Evolutionary conservation across 2,888 invertebrate species (phyloP).

Genomic region (Pseudococcus longispinus): DNA sequence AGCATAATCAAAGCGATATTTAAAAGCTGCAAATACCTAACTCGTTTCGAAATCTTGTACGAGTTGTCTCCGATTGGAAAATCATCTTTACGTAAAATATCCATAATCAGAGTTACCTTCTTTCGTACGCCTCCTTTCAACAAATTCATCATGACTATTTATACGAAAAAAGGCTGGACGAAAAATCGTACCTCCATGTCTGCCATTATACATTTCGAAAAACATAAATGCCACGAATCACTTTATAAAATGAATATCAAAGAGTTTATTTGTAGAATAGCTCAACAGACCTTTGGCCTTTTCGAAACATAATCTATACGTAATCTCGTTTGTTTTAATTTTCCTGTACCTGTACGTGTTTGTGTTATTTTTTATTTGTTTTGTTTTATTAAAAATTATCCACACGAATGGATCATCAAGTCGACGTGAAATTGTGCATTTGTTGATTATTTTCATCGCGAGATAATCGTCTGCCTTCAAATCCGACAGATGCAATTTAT

Average conservation of each 20-base stretch:
- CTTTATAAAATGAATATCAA: constrained; percentile 25
- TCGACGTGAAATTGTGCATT: neutral
- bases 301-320: neutral
- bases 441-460: neutral
- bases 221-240: neutral
- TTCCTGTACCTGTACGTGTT: neutral
- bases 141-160: constrained; percentile 35
- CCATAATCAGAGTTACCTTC: constrained; percentile 28
- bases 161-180: constrained; percentile 35
- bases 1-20: constrained; percentile 32
- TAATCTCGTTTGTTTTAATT: neutral
- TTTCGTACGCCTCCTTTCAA: constrained; percentile 4
- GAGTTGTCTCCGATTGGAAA: neutral
- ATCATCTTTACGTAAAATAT: constrained; percentile 1
- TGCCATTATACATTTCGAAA: neutral
- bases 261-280: constrained; percentile 36
- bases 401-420: neutral
- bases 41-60: constrained; percentile 37
- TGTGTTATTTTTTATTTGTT: neutral
- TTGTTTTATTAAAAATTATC: neutral
- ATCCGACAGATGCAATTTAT: neutral
- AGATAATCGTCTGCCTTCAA: neutral
- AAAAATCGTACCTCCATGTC: constrained; percentile 9
- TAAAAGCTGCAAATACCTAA: neutral
- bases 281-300: constrained; percentile 11